Conservation (phyloP, 2,113 vertebrate genomes). For the Cygnus buccinator region DNA sequence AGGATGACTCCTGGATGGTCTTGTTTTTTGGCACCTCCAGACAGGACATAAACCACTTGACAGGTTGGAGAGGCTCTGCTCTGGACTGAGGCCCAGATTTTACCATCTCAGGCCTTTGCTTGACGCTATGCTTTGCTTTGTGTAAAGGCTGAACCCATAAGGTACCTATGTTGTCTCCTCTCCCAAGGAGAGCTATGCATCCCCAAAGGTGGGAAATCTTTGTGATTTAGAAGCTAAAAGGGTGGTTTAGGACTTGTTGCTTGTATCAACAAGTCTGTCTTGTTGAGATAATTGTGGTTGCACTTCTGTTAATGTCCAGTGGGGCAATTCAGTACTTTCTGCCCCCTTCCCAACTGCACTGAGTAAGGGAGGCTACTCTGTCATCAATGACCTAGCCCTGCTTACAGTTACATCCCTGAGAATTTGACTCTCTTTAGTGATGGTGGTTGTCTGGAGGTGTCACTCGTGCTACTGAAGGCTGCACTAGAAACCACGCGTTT, state of each 20-base stretch:
- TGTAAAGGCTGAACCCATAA: neutral
- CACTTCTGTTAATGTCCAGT: neutral
- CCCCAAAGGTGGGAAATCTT: neutral
- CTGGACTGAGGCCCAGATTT: neutral
- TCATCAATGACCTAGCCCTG: neutral
- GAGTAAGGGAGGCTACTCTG: neutral
- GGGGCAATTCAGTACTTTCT: neutral
- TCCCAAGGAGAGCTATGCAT: neutral
- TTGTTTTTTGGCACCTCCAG: neutral
- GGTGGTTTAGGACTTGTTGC: neutral
- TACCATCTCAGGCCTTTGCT: neutral
- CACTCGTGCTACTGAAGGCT: neutral
- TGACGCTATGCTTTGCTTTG: neutral
- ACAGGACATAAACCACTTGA: neutral
- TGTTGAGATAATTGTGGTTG: neutral
- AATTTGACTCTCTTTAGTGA: neutral
- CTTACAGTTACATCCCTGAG: neutral
- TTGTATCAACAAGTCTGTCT: neutral
- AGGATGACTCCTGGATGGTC: neutral
- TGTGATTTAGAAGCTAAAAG: neutral
- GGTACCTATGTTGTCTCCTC: neutral
- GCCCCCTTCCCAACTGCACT: neutral
- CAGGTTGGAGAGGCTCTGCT: neutral
- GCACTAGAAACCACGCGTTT: neutral
- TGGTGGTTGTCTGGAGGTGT: neutral